A percentile compares a stretch with the other conserved stretches of the same genome.
Evolutionary conservation across 2,797 vertebrate genomes (phyloP).

Genomic region (Semaprochilodus insignis): DNA sequence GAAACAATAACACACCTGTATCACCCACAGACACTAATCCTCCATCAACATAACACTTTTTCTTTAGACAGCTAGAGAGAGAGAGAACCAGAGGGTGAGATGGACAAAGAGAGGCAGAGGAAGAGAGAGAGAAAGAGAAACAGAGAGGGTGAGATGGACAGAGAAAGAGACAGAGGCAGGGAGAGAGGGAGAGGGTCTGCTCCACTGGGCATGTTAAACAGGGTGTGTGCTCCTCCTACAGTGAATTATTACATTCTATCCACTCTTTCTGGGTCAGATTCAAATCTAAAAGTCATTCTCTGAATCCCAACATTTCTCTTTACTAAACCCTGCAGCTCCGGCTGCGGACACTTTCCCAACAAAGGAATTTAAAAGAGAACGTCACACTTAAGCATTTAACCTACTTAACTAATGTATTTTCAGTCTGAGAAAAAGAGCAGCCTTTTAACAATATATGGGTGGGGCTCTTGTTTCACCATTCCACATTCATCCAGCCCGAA

Average conservation of each 20-base stretch:
- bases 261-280: slow-evolving; percentile 67
- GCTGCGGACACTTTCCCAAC: neutral
- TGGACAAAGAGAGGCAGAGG: neutral
- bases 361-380: slow-evolving; percentile 10
- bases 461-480: neutral
- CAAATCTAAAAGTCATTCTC: slow-evolving; percentile 57
- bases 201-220: slow-evolving; percentile 67
- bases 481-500: slow-evolving; percentile 43
- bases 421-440: neutral
- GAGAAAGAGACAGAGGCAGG: slow-evolving; percentile 45
- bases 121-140: slow-evolving; percentile 46
- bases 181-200: slow-evolving; percentile 25
- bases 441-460: neutral
- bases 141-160: slow-evolving; percentile 28
- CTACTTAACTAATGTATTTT: neutral
- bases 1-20: neutral
- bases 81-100: neutral
- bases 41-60: too few species aligned
- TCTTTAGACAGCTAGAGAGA: neutral
- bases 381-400: neutral
- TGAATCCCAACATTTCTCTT: slow-evolving; percentile 44
- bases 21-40: too few species aligned
- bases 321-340: slow-evolving; percentile 4
- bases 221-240: slow-evolving; percentile 73
- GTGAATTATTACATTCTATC: slow-evolving; percentile 70